phyloP scores from a whole-genome alignment of 2,888 invertebrate genomes.

The Sphecodes monilicornis region DNA sequence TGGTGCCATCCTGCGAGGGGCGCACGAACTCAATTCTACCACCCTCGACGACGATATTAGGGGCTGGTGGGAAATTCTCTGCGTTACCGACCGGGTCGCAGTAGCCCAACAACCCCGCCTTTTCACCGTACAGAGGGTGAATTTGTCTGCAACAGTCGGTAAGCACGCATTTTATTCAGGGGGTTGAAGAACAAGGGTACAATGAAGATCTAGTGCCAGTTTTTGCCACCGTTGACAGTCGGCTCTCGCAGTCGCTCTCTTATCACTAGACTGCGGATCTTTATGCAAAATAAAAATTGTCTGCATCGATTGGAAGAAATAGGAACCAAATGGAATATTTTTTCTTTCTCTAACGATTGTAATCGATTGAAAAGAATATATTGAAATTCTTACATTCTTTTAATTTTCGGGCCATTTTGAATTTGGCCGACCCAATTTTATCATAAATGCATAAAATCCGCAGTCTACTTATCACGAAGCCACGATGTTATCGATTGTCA shows the following conservation, averaged over 20 bases:
- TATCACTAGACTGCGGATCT: too few species aligned
- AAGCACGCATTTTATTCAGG: constrained; percentile 50
- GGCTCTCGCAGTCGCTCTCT: not conserved
- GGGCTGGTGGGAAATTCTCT: constrained; percentile 83
- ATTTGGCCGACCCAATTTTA: too few species aligned
- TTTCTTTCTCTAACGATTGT: too few species aligned
- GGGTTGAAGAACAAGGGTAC: constrained; percentile 31
- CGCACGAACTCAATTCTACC: constrained; percentile 85
- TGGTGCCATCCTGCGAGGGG: constrained; percentile 83
- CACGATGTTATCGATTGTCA: not conserved
- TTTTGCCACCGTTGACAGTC: not conserved
- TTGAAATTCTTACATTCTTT: too few species aligned
- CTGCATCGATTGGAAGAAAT: too few species aligned
- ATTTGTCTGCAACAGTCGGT: constrained; percentile 83
- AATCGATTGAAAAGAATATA: too few species aligned
- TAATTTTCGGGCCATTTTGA: too few species aligned
- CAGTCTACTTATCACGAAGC: too few species aligned
- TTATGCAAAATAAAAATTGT: too few species aligned
- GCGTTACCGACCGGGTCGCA: constrained; percentile 82
- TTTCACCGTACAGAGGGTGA: constrained; percentile 84
- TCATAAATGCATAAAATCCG: too few species aligned
- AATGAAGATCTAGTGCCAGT: not conserved
- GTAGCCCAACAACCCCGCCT: constrained; percentile 82
- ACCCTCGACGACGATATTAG: constrained; percentile 85
- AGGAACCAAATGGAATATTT: too few species aligned